A percentile compares a stretch with the other conserved stretches of the same genome.
Conservation (phyloP, 2,888 invertebrate genomes). For the Lycaena phlaeas region DNA sequence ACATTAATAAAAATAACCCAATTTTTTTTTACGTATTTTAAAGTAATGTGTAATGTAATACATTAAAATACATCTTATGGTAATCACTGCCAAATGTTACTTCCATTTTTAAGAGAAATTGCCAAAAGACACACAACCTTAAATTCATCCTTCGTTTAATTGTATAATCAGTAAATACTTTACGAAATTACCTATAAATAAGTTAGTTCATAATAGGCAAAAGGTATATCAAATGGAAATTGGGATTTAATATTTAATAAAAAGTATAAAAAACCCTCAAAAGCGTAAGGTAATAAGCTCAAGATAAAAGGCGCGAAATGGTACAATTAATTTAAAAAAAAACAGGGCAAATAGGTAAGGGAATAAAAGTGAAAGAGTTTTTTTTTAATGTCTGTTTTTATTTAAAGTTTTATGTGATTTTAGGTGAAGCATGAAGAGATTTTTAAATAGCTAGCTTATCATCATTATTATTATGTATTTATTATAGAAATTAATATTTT, state of each 20-base stretch:
- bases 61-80: too few relatives aligned
- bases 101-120: background rate
- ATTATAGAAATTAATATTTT: background rate
- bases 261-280: background rate
- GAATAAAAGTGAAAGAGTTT: background rate
- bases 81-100: background rate
- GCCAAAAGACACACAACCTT: too few relatives aligned
- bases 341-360: background rate
- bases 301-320: background rate
- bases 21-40: too few relatives aligned
- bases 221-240: background rate
- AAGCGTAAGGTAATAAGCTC: conserved; percentile 2
- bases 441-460: background rate
- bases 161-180: too few relatives aligned
- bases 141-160: too few relatives aligned
- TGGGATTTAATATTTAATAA: background rate
- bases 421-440: background rate
- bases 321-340: background rate
- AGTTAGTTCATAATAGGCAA: background rate
- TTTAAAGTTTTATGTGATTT: background rate
- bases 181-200: background rate
- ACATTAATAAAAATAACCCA: too few relatives aligned
- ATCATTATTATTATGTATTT: background rate
- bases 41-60: too few relatives aligned
- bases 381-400: background rate